phyloP scores from a whole-genome alignment of 2,797 vertebrate species.

The Varecia variegata region DNA sequence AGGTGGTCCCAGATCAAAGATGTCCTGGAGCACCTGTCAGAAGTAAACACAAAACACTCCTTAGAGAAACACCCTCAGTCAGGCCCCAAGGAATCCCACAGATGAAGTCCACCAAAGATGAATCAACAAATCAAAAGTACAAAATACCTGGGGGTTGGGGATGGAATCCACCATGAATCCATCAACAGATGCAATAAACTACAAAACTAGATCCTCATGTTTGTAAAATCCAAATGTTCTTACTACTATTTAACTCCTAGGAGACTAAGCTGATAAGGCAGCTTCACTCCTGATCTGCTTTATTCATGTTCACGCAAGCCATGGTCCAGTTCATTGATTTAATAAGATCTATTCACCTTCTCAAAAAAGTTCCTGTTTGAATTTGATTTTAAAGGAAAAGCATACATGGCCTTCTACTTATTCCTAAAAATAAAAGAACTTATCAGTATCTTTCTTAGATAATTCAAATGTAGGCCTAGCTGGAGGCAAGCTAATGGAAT shows the following conservation, averaged over 20 bases:
- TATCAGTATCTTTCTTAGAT: neutral
- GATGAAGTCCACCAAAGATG: neutral
- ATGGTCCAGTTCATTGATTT: neutral
- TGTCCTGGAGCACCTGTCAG: neutral
- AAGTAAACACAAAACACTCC: neutral
- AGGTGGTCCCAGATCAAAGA: neutral
- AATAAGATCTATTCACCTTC: neutral
- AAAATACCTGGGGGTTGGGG: neutral
- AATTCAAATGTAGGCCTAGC: slow-evolving; percentile 13
- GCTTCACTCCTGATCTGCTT: neutral
- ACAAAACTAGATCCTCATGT: neutral
- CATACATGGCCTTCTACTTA: neutral
- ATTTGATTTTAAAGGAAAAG: neutral
- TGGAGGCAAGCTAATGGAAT: slow-evolving; percentile 6
- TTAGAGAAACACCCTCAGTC: neutral
- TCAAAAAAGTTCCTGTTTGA: neutral
- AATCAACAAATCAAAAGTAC: neutral
- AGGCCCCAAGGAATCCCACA: neutral
- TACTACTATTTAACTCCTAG: neutral
- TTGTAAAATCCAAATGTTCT: neutral
- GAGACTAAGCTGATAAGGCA: neutral
- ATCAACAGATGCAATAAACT: neutral
- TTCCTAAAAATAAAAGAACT: slow-evolving; percentile 42
- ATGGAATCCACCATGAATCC: neutral
- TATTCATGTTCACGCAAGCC: neutral